Evolutionary conservation across 2,113 vertebrate species (phyloP), one percentile per base, ranked within the genome.

Genomic region (Toxostoma redivivum): DNA sequence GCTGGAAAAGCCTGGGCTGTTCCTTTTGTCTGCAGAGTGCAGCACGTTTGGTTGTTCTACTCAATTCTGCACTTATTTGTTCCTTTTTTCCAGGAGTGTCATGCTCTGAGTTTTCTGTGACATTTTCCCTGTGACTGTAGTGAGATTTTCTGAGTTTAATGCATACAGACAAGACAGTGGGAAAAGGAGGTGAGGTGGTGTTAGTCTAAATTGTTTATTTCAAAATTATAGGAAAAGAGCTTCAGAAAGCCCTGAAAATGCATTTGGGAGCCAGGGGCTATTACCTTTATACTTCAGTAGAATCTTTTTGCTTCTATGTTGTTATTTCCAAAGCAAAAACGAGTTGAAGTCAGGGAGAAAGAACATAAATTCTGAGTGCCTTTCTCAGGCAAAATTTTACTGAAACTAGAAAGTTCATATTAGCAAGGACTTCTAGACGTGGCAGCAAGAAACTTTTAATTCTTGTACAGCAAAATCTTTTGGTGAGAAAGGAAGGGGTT

Each of bases 201-300:
- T 69, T 88, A 64, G 47, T 80, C 66, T 77, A 62, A 72, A 84
- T 50, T 57, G 66, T 86, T 96, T 95, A 81, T 86, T 95, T 92
- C 73, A 81, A 81, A 96, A 74, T 44, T 47, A 3, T 7, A 54
- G 57, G 25, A 87, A 69, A 76, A 69, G 44, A 84, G 81, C 81
- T 95, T 92, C 74, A 85, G 82, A 93, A 91, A 33, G 3, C 35
- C n/a, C 50, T 47, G 81, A 60, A 74, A 94, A 23, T 67, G 50
- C 35, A 35, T 64, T 58, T 77, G 50, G 58, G 70, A 92, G 24
- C 78, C 42, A 80, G 79, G 65, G 57, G 69, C 74, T 73, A 62
- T 87, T 91, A 62, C 66, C 37, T 80, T 79, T 85, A 51, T 50
- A 70, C 6, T 88, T 77, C 64, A 86, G 62, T 47, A 81, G 64